Evolutionary conservation across 2,888 invertebrate species (phyloP), one percentile per base, ranked within the genome.

Genomic region (Diplazon laetatorius): DNA sequence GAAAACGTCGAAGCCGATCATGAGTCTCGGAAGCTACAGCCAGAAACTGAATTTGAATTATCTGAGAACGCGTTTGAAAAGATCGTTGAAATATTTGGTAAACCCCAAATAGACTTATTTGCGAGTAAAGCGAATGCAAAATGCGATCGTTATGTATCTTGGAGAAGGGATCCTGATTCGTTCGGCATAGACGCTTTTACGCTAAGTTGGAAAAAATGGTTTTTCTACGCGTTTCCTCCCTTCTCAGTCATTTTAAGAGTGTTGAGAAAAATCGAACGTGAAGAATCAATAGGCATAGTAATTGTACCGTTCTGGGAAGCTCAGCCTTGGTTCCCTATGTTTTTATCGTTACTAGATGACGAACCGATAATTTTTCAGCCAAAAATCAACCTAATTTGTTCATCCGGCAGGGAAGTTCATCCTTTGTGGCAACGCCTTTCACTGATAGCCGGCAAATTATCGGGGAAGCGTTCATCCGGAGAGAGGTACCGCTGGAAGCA

Each of bases 41-140:
- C 50, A 2, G 57, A 71, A 6, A 57, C 57, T 10, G 73, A 65
- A 25, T 73, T 30, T 30, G 57, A 65, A 22, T 20, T 44, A 14
- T 2, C 42, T 10, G 2, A 12, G 5, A n/a, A 3, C 9, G 57
- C 57, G 1, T 72, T 65, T 63, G 1, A 42, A 10, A 55, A 37
- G 12, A 65, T 72, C 30, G 18, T 18, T 1, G 8, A 4, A 5
- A 10, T 0, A 1, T 57, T 57, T 46, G 65, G 73, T 5, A 20
- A 60, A 5, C 78, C 72, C 14, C 80, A 82, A 18, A 81, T 80
- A 37, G 82, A 85, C 55, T 75, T 84, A 12, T 85, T 85, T 69
- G 83, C 84, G 9, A 63, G 78, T 20, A 52, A 70, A 9, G 16
- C 55, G n/a, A 85, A 85, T 71, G 55, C 44, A n/a, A 85, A 85